Conservation (phyloP, 2,888 invertebrate species). For the Cataglyphis altisquamis region DNA sequence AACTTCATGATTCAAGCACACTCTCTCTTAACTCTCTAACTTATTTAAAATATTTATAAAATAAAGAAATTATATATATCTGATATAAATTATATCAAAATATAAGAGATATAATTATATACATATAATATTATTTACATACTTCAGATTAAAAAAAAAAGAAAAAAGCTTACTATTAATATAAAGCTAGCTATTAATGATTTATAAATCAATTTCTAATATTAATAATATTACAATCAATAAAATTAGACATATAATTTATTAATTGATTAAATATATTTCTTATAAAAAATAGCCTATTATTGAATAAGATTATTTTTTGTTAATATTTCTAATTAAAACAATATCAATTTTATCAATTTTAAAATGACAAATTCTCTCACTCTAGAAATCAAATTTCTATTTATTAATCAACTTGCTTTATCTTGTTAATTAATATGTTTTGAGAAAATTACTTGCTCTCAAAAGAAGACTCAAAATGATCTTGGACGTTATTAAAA, state of each 20-base stretch:
- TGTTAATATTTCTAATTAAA: background rate
- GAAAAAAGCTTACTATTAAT: background rate
- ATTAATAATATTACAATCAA: background rate
- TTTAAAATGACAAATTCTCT: background rate
- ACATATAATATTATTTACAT: background rate
- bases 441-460: conserved; percentile 6
- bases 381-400: background rate
- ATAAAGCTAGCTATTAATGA: background rate
- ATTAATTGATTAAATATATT: background rate
- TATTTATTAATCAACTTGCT: background rate
- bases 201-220: background rate
- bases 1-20: conserved; percentile 10
- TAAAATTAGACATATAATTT: background rate
- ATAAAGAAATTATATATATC: background rate
- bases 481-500: background rate
- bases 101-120: background rate
- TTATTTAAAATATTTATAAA: conserved; percentile 5
- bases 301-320: background rate
- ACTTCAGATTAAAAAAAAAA: background rate
- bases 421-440: too few relatives aligned
- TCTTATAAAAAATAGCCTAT: background rate
- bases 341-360: background rate
- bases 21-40: background rate
- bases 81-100: too few relatives aligned
- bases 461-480: background rate